Conservation (phyloP, 2,113 vertebrate species). For the Rhagologus leucostigma region DNA sequence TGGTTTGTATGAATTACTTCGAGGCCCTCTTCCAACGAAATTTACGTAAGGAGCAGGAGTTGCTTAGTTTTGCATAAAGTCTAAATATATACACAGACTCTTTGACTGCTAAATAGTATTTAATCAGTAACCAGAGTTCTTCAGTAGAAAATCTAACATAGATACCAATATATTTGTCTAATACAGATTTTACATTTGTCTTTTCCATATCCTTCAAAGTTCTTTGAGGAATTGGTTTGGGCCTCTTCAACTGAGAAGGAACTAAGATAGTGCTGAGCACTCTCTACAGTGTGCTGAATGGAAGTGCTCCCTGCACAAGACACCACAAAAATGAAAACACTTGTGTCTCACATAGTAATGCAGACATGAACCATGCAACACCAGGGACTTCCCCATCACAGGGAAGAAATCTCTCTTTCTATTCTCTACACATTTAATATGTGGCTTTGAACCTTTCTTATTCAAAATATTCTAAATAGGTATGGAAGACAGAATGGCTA, state of each 20-base stretch:
- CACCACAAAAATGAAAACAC: neutral
- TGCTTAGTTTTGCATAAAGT: neutral
- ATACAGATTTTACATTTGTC: neutral
- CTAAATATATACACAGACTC: neutral
- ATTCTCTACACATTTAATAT: neutral
- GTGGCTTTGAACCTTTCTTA: neutral
- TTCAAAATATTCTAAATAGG: neutral
- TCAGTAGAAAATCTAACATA: neutral
- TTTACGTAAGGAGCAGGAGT: neutral
- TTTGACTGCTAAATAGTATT: neutral
- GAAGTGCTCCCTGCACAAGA: neutral
- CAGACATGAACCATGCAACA: neutral
- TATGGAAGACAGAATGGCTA: conserved; percentile 3
- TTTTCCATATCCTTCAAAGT: neutral
- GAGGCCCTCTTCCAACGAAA: neutral
- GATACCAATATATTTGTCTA: neutral
- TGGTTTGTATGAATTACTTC: neutral
- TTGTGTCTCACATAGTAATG: neutral
- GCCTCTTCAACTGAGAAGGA: neutral
- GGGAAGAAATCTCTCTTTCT: neutral
- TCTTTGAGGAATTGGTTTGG: neutral
- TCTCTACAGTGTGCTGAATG: neutral
- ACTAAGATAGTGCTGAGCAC: neutral
- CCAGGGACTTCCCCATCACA: neutral
- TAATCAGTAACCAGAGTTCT: neutral